These are phyloP conservation scores for Pangasius macronema DNA, from an alignment of 2,797 vertebrate genomes.

Conservation along the genomic window DNA sequence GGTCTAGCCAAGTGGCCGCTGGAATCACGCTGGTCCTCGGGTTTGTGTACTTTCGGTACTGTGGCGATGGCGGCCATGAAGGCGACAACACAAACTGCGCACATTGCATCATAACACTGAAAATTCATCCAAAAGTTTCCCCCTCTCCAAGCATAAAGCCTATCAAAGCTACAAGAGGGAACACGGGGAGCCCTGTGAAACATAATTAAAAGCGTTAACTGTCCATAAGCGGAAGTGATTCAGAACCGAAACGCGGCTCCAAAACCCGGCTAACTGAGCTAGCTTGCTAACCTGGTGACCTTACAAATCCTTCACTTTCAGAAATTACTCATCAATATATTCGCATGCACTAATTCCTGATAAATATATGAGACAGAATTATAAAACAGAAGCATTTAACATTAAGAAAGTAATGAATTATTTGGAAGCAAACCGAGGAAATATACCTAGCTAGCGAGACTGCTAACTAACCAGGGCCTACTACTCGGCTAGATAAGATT, in stretches of 20 bases:
- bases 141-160: not conserved
- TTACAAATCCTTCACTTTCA: not conserved
- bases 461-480: slow-evolving; percentile 13
- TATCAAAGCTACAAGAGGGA: not conserved
- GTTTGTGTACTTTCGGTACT: not conserved
- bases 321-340: not conserved
- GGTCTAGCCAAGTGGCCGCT: no score
- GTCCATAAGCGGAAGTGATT: not conserved
- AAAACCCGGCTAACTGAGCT: not conserved
- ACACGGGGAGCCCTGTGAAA: not conserved
- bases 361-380: not conserved
- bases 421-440: not conserved
- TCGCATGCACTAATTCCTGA: not conserved
- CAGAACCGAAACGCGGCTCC: not conserved
- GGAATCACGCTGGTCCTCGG: not conserved
- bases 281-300: not conserved
- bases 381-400: no score
- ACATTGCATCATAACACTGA: not conserved
- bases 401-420: no score
- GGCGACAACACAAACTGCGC: not conserved
- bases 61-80: not conserved
- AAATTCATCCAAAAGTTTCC: not conserved
- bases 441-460: not conserved
- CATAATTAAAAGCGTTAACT: not conserved
- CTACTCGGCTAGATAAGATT: not conserved